These are phyloP conservation scores for Musca domestica DNA, from an alignment of 1,140 invertebrate species.

Conservation along the genomic window DNA sequence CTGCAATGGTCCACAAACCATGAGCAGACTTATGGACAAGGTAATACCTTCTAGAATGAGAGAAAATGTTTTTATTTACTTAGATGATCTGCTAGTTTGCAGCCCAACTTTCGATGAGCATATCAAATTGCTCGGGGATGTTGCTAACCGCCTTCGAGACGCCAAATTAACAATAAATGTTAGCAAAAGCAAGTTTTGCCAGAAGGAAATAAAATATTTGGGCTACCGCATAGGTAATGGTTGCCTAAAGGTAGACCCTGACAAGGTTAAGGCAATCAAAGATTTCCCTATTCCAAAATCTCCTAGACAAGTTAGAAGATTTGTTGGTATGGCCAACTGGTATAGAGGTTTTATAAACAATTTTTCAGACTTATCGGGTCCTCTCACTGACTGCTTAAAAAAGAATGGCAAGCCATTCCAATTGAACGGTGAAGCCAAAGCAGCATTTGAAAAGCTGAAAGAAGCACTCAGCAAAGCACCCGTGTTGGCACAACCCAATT, in stretches of 20 bases:
- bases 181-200: too few relatives aligned
- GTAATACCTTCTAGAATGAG: slow-evolving; percentile 11
- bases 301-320: slow-evolving; percentile 48
- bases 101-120: background rate
- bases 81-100: slow-evolving; percentile 25
- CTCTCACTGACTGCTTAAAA: slow-evolving; percentile 23
- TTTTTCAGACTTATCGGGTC: slow-evolving; percentile 34
- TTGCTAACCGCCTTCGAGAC: background rate
- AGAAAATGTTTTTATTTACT: slow-evolving; percentile 20
- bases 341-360: slow-evolving; percentile 38
- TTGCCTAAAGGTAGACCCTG: slow-evolving; percentile 42
- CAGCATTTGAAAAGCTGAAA: slow-evolving; percentile 41
- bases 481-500: too few relatives aligned
- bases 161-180: background rate
- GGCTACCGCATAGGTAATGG: background rate
- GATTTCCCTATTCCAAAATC: slow-evolving; percentile 21
- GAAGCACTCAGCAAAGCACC: slow-evolving; percentile 38
- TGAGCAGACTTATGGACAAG: slow-evolving; percentile 21
- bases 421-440: slow-evolving; percentile 37
- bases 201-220: too few relatives aligned
- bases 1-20: slow-evolving; percentile 11
- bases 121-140: background rate
- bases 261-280: too few relatives aligned
- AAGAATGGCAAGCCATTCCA: background rate
- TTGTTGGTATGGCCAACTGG: slow-evolving; percentile 54